Base-by-base conservation (phyloP, 2,113 vertebrate species). In the Dascyllus trimaculatus region DNA sequence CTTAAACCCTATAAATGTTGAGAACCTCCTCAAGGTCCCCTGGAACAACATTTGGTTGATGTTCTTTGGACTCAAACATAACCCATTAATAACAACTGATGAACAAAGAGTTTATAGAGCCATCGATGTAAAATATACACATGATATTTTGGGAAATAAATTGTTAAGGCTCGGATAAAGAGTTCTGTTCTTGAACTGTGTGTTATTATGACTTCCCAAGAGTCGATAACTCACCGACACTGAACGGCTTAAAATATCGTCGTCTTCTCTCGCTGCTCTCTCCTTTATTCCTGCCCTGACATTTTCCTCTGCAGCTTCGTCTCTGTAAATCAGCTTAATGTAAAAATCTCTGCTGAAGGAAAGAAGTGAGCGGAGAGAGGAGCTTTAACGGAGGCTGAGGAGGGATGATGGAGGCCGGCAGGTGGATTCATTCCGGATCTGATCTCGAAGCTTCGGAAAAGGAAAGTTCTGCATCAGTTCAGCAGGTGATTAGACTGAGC, bases 281-380 rank as follows among this genome's bases (percentile, higher is more conserved):
- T 25, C 52, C 61, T 68, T 48, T 25, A 54, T 54, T 61, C 13
- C 29, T 61, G 22, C 29, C 53, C 56, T 18, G 49, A 68, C 48
- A 62, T 67, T 56, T 80, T 25, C 70, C 26, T 21, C 18, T 58
- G 24, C 3, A 46, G 22, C 54, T 54, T 60, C 56, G 17, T 48
- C 56, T 67, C 54, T 21, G 32, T 35, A 70, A 64, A 81, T 64
- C 79, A 75, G 79, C 52, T 70, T 64, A 52, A 63, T 63, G 64
- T 45, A n/a, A 45, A 72, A 68, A 22, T 61, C 40, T 32, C 35
- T 45, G 65, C 66, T 45, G 13, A 46, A 29, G 65, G 76, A 58
- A 15, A 18, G 8, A 40, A 40, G 17, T 2, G 17, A 19, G 19
- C 2, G 19, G 48, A 51, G 56, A 51, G 56, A 63, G 51, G 24